Evolutionary conservation across 2,113 vertebrate species (phyloP).

Genomic region (Micromys minutus): DNA sequence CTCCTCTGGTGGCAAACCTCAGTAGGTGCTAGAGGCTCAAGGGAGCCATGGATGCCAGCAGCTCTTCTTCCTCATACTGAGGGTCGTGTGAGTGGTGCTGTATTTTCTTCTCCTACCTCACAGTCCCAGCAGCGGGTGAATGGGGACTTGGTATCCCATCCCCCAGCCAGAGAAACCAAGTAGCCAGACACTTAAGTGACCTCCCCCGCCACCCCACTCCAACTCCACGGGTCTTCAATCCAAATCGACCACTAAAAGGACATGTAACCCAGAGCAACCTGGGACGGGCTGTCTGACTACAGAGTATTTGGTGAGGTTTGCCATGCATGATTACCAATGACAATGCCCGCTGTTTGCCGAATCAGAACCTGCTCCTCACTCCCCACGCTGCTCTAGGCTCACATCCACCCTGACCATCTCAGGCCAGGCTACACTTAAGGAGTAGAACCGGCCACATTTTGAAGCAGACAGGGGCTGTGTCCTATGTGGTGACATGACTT

Average conservation of each 20-base stretch:
- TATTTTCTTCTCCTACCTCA: neutral
- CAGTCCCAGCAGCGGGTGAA: neutral
- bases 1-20: neutral
- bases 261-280: neutral
- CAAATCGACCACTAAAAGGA: neutral
- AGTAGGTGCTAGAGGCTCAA: neutral
- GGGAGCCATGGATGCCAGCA: neutral
- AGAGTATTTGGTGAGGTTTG: neutral
- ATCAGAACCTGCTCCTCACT: too few relatives aligned
- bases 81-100: neutral
- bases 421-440: neutral
- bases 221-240: neutral
- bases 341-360: neutral
- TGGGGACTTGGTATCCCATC: too few relatives aligned
- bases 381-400: neutral
- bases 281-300: neutral
- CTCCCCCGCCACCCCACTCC: neutral
- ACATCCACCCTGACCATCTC: neutral
- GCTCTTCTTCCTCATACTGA: neutral
- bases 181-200: neutral
- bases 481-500: neutral
- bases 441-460: accelerated
- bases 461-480: neutral
- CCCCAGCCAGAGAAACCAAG: neutral
- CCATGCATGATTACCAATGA: neutral